phyloP scores from a whole-genome alignment of 2,113 vertebrate species.

The Lucifuga dentata region DNA sequence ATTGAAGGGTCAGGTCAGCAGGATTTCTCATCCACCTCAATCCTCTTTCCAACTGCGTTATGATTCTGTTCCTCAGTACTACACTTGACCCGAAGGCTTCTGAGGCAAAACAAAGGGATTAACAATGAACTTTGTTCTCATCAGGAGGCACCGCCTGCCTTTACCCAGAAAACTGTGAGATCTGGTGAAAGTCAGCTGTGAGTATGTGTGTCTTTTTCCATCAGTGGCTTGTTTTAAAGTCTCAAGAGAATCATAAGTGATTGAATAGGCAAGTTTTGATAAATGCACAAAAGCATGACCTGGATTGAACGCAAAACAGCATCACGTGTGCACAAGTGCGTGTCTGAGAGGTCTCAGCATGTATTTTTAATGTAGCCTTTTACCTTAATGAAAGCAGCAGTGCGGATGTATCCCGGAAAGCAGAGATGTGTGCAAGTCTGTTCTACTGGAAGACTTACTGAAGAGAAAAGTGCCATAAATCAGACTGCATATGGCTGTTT shows the following conservation, averaged over 20 bases:
- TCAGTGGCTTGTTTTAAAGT: constrained; percentile 12
- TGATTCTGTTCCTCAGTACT: constrained; percentile 49
- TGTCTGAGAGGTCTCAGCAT: constrained; percentile 76
- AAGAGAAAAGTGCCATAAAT: not conserved
- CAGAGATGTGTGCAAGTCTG: constrained; percentile 20
- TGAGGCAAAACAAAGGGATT: constrained; percentile 76
- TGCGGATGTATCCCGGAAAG: constrained; percentile 34
- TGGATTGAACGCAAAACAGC: constrained; percentile 62
- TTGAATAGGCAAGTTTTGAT: constrained; percentile 46
- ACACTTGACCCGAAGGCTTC: constrained; percentile 66
- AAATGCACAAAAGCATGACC: constrained; percentile 62
- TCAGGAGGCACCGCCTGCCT: constrained; percentile 18
- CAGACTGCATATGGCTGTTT: not conserved
- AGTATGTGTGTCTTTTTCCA: constrained; percentile 45
- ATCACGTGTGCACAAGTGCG: constrained; percentile 68
- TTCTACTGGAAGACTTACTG: constrained; percentile 15
- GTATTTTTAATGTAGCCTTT: constrained; percentile 80
- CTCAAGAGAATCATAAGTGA: constrained; percentile 12
- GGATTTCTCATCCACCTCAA: constrained; percentile 54
- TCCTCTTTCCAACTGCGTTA: constrained; percentile 53
- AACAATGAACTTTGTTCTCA: constrained; percentile 66
- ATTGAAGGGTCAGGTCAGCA: constrained; percentile 53
- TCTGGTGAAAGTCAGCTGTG: constrained; percentile 47
- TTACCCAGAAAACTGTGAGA: constrained; percentile 27
- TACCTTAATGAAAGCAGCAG: constrained; percentile 68